Evolutionary conservation across 2,797 vertebrate species (phyloP).

Genomic region (Peromyscus attwateri): DNA sequence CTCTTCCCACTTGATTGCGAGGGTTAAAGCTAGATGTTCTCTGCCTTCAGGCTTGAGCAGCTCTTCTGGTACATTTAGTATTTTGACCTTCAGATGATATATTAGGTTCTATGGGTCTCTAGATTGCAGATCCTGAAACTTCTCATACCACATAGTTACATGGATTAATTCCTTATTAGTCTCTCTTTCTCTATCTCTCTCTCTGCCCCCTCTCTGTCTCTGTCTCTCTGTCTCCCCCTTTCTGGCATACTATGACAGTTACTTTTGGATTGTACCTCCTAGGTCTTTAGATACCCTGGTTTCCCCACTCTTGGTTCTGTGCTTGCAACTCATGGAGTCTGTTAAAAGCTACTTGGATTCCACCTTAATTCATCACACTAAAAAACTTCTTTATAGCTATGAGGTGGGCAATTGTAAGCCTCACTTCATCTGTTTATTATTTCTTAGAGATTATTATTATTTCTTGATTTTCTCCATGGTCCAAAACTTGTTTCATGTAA

Average conservation of each 20-base stretch:
- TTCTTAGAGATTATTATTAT: neutral
- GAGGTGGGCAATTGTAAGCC: neutral
- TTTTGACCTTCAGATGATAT: neutral
- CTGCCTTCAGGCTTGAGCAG: neutral
- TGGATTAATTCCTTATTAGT: neutral
- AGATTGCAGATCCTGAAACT: neutral
- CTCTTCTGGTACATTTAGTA: neutral
- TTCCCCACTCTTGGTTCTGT: neutral
- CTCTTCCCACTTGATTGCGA: neutral
- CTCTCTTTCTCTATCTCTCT: neutral
- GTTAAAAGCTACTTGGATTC: neutral
- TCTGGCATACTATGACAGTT: neutral
- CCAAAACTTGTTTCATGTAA: neutral
- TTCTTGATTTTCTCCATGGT: neutral
- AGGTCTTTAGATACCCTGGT: neutral
- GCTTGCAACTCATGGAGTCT: neutral
- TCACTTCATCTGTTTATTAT: constrained; percentile 14
- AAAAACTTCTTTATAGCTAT: neutral
- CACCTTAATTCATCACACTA: neutral
- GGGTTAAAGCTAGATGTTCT: neutral
- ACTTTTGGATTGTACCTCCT: neutral
- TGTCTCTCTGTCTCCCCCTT: neutral
- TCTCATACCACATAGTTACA: neutral
- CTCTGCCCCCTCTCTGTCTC: neutral
- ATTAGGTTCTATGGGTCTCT: neutral